Base-by-base conservation (phyloP, 2,888 invertebrate species). In the Pristionchus maxplancki region DNA sequence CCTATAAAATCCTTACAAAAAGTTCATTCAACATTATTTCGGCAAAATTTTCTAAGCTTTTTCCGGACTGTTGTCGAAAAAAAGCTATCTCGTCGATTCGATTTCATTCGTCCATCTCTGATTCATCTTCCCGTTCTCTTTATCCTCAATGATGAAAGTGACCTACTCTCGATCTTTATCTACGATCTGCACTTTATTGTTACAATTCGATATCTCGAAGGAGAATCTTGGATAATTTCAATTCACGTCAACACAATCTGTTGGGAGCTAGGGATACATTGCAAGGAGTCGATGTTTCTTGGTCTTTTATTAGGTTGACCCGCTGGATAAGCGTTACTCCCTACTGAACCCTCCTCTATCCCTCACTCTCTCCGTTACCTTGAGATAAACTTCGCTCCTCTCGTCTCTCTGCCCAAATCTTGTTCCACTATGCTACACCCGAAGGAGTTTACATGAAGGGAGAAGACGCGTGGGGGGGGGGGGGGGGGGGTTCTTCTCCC, bases 341-440 rank as follows among this genome's bases (percentile, higher is more conserved):
- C 78, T 4, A 71, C 28, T 78, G 78, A 78, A 78, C 78, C 71
- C 58, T 20, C 11, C 24, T 58, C 24, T 44, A 20, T 44, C 15
- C 78, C 48, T 78, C 74, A 40, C 34, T 37, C 58, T 44, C 11
- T 17, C 78, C 78, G 78, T 78, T 78, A 78, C 78, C 78, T 78
- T 78, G 78, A 78, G 40, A 78, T 78, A 78, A 78, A 78, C 48
- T 37, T 20, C 37, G 37, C 71, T 37, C 78, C 78, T 78, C 78
- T 48, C 78, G 40, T 15, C 78, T 48, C 34, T 40, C 78, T 44
- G 24, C 44, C 78, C 48, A 78, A 78, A 78, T 78, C 78, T 78
- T 78, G 78, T 78, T 78, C 78, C 78, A 78, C 78, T 48, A 78
- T 78, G 78, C 48, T 48, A 78, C 78, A 78, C 78, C 40, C 37